Evolutionary conservation across 1,140 invertebrate genomes (phyloP).

Genomic region (Anastatus disparis): DNA sequence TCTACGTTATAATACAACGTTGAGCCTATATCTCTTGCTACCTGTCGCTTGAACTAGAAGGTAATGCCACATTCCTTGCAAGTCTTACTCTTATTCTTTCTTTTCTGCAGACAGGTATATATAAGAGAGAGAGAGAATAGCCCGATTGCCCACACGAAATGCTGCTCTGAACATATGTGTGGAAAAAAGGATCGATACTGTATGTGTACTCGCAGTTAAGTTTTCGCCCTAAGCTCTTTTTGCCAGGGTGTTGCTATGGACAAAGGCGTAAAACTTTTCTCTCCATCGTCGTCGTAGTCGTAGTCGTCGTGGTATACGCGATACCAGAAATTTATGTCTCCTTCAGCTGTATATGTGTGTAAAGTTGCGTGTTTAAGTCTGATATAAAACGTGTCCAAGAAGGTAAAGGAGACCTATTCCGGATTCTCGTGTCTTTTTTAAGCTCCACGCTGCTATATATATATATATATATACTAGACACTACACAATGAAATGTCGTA

Average conservation of each 20-base stretch:
- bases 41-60: slow-evolving; percentile 14
- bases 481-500: slow-evolving; percentile 16
- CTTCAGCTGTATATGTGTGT: neutral
- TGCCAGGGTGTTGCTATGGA: slow-evolving; percentile 24
- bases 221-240: slow-evolving; percentile 22
- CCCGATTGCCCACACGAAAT: slow-evolving; percentile 38
- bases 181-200: neutral
- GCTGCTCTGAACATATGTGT: no score
- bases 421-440: slow-evolving; percentile 34
- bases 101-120: slow-evolving; percentile 11
- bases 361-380: slow-evolving; percentile 13
- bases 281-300: no score
- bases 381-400: slow-evolving; percentile 23
- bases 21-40: slow-evolving; percentile 16
- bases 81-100: no score
- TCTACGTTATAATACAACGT: no score
- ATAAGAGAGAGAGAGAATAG: slow-evolving; percentile 12
- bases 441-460: neutral
- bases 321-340: slow-evolving; percentile 42
- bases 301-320: no score
- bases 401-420: slow-evolving; percentile 32
- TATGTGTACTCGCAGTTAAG: neutral
- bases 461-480: no score
- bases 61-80: slow-evolving; percentile 21
- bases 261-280: slow-evolving; percentile 37